These are phyloP conservation scores for Craseonycteris thonglongyai DNA, from an alignment of 2,113 vertebrate genomes.

Conservation along the genomic window DNA sequence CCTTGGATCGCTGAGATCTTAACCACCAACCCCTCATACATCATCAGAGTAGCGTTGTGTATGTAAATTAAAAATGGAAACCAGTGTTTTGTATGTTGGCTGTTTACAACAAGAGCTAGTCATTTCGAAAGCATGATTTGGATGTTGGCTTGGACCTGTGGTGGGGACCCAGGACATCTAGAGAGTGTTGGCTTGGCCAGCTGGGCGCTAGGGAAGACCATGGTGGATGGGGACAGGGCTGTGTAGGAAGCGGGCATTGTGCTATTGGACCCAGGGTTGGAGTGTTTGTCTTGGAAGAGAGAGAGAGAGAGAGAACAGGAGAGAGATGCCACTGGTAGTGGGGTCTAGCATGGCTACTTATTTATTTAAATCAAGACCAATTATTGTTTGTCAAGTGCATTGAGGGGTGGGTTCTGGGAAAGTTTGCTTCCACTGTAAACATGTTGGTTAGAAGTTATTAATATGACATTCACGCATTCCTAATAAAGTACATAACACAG, in stretches of 20 bases:
- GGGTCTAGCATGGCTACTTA: neutral
- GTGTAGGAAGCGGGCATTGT: too few relatives aligned
- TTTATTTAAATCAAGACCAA: constrained; percentile 28
- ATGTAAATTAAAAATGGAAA: neutral
- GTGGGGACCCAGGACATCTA: neutral
- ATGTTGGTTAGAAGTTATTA: constrained; percentile 82
- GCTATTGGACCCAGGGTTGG: neutral
- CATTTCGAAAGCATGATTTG: neutral
- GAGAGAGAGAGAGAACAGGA: neutral
- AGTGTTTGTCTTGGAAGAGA: neutral
- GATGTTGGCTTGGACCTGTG: neutral
- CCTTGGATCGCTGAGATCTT: neutral
- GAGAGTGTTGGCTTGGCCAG: neutral
- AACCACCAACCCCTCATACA: too few relatives aligned
- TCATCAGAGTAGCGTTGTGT: neutral
- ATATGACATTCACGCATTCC: constrained; percentile 81
- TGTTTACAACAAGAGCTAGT: neutral
- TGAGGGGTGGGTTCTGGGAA: constrained; percentile 73
- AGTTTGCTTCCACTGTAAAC: constrained; percentile 78
- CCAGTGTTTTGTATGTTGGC: accelerated
- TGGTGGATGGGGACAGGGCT: neutral
- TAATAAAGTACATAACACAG: constrained; percentile 80
- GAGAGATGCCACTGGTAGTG: neutral
- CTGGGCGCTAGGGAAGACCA: neutral
- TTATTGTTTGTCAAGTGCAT: constrained; percentile 39